Conservation (phyloP, 2,888 invertebrate species). For the Platycheirus albimanus region DNA sequence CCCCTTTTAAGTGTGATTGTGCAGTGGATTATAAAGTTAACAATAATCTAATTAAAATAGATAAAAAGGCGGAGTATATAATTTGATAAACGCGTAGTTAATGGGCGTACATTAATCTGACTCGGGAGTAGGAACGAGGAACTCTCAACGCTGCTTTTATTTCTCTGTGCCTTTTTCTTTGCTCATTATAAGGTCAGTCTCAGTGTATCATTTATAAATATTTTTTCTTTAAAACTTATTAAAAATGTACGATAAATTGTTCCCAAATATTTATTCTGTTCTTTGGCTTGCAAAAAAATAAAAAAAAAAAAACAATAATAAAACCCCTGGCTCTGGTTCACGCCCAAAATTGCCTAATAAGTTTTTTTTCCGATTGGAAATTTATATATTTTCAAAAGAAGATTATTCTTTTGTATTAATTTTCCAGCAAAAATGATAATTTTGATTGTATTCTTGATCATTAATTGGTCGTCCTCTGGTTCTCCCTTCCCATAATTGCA, state of each 20-base stretch:
- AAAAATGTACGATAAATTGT: constrained; percentile 23
- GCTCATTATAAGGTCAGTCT: constrained; percentile 66
- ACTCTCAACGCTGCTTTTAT: constrained; percentile 52
- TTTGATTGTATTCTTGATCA: neutral
- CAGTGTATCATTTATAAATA: constrained; percentile 46
- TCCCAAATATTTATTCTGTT: neutral
- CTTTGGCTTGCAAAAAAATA: no score
- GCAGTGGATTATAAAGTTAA: neutral
- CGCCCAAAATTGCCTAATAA: constrained; percentile 52
- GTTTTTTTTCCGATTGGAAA: constrained; percentile 51
- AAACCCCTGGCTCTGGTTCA: constrained; percentile 30
- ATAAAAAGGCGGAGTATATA: neutral
- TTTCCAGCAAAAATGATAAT: neutral
- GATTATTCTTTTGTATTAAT: neutral
- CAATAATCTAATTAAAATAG: constrained; percentile 14
- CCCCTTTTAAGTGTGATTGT: constrained; percentile 7
- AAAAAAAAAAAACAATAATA: constrained; percentile 2
- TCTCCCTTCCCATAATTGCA: neutral
- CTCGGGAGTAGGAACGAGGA: constrained; percentile 45
- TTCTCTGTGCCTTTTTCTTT: constrained; percentile 46
- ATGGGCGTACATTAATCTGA: constrained; percentile 64
- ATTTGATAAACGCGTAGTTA: constrained; percentile 27
- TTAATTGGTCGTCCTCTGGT: constrained; percentile 9
- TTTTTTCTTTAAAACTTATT: constrained; percentile 23
- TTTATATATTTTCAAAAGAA: neutral